phyloP scores from a whole-genome alignment of 1,140 invertebrate genomes.

The Drosophila tsacasi region DNA sequence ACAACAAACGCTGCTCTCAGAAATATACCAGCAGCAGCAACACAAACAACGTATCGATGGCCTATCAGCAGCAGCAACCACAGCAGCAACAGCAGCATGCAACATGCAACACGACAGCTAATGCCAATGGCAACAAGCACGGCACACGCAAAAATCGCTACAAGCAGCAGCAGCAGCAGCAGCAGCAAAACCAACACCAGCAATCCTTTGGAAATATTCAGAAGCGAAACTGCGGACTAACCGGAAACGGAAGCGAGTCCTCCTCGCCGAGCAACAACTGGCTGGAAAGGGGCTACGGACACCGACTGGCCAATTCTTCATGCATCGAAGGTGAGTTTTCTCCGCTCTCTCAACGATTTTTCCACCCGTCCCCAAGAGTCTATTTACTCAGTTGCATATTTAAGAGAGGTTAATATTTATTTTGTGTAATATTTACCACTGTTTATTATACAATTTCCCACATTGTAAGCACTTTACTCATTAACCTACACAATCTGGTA shows the following conservation, averaged over 20 bases:
- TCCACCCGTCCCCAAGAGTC: not conserved
- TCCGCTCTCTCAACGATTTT: not conserved
- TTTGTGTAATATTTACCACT: too few relatives aligned
- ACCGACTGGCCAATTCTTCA: slow-evolving; percentile 65
- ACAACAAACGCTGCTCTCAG: slow-evolving; percentile 58
- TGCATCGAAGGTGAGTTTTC: slow-evolving; percentile 72
- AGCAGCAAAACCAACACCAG: slow-evolving; percentile 27
- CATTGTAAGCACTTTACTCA: not conserved
- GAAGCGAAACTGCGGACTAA: slow-evolving; percentile 45
- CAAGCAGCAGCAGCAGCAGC: slow-evolving; percentile 38
- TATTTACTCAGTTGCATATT: not conserved
- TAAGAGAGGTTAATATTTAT: too few relatives aligned
- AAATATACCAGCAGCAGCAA: slow-evolving; percentile 43
- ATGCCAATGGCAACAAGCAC: slow-evolving; percentile 26
- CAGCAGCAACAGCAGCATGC: slow-evolving; percentile 1
- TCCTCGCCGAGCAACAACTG: slow-evolving; percentile 17
- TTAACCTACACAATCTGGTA: not conserved
- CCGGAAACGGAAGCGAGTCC: slow-evolving; percentile 18
- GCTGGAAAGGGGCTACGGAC: slow-evolving; percentile 46
- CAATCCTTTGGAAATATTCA: slow-evolving; percentile 42
- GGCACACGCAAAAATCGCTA: slow-evolving; percentile 52
- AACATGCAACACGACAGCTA: slow-evolving; percentile 16
- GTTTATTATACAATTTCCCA: not conserved
- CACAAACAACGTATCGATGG: slow-evolving; percentile 43
- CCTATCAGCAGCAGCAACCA: slow-evolving; percentile 25